phyloP scores from a whole-genome alignment of 2,113 vertebrate species.

The Ameiurus melas region DNA sequence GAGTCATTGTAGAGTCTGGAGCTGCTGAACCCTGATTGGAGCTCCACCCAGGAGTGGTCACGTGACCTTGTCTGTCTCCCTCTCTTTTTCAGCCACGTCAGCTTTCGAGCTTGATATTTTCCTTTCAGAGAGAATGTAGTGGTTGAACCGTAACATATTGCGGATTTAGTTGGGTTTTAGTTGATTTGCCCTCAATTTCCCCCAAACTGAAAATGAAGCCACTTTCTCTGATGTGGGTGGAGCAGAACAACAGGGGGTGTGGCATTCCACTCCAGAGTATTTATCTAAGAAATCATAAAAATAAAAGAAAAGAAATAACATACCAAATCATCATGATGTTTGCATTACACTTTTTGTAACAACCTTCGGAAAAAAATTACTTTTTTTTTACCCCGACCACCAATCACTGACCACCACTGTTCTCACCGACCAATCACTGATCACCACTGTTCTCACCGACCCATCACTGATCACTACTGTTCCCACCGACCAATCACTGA shows the following conservation, averaged over 20 bases:
- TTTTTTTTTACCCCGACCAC: no score
- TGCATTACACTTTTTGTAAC: background rate
- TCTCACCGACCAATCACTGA: background rate
- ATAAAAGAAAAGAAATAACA: background rate
- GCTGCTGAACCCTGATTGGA: slow-evolving; percentile 37
- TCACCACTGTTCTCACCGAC: accelerated
- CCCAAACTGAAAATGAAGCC: background rate
- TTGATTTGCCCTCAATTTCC: background rate
- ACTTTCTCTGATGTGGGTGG: background rate
- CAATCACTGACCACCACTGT: background rate
- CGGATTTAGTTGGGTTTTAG: background rate
- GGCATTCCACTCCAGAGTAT: background rate
- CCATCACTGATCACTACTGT: background rate
- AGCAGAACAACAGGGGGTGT: background rate
- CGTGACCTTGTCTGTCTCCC: background rate
- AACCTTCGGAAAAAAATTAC: background rate
- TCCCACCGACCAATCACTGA: background rate
- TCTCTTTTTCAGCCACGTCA: background rate
- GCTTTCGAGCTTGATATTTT: background rate
- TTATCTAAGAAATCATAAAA: background rate
- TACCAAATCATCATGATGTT: background rate
- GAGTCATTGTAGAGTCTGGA: slow-evolving; percentile 59
- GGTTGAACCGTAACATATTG: background rate
- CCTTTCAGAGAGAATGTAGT: background rate
- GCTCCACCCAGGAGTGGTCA: slow-evolving; percentile 32